Base-by-base conservation (phyloP, 2,797 vertebrate genomes). In the Myripristis jacobus region DNA sequence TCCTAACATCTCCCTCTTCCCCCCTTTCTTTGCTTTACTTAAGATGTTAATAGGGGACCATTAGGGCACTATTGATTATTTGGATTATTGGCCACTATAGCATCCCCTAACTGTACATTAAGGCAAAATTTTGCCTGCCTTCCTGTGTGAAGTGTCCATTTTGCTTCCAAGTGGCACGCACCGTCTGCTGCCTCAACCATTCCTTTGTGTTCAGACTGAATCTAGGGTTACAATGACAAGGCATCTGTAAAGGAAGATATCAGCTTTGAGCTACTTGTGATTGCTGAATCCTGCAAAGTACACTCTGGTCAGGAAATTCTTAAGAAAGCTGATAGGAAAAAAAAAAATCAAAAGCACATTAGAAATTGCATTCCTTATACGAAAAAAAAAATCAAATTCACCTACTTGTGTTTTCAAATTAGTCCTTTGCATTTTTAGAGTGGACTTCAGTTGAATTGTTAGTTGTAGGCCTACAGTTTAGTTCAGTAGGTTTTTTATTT, bases 11-110 rank as follows among this genome's bases (percentile, higher is more conserved):
- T 56, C 25, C 62, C 38, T 11, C 6, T 4, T 47, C 53, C 36
- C 6, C 13, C 29, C 41, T 16, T 44, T 46, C 36, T 18, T 34
- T 24, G 38, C 48, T 71, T 18, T 57, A 1, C 38, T 9, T 27
- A 2, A 52, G 22, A 57, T 70, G 48, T 63, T 46, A 64, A 36
- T 43, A 19, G 57, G 15, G 27, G 34, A 15, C 48, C 51, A 41
- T 73, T 57, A 65, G 27, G 54, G 12, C 31, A 36, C 22, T 50
- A 75, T 77, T 67, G 77, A 83, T 69, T 53, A 66, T 74, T 27
- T 53, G 47, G 58, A 73, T 63, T 76, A 73, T 76, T 66, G 59
- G 61, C 22, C 22, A 2, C 3, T 1, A 27, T 1, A 27, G 19
- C 21, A 41, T 36, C 51, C 19, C 59, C 41, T 55, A 16, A 25